phyloP scores from a whole-genome alignment of 2,113 vertebrate genomes.

The Eonycteris spelaea region DNA sequence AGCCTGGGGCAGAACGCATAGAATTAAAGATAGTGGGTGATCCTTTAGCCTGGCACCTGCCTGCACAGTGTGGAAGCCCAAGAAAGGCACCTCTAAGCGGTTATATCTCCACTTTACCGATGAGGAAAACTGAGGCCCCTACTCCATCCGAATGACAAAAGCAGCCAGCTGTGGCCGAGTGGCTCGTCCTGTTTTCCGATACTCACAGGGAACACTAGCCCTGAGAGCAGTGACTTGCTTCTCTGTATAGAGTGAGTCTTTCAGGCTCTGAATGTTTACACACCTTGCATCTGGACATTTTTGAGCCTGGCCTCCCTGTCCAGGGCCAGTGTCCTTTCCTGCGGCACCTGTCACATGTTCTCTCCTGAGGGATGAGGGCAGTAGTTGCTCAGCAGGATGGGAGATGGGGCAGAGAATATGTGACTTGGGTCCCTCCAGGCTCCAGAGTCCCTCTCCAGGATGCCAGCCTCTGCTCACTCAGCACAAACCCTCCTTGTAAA shows the following conservation, averaged over 20 bases:
- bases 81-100: background rate
- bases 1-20: background rate
- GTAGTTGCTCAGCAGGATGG: accelerated
- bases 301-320: background rate
- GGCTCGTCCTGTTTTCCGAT: accelerated
- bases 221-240: background rate
- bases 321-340: background rate
- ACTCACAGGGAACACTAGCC: background rate
- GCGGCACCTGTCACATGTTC: background rate
- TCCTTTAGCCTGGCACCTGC: background rate
- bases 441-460: background rate
- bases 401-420: background rate
- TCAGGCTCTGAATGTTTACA: background rate
- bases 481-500: slow-evolving; percentile 11
- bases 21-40: too few relatives aligned
- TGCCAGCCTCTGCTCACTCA: background rate
- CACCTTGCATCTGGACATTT: background rate
- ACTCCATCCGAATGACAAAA: accelerated
- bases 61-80: background rate
- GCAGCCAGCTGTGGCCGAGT: background rate
- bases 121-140: background rate
- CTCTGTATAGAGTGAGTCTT: too few relatives aligned
- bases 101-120: background rate
- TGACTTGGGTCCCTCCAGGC: background rate
- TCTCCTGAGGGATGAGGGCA: background rate